Conservation (phyloP, 2,113 vertebrate species). For the Cygnus atratus region DNA sequence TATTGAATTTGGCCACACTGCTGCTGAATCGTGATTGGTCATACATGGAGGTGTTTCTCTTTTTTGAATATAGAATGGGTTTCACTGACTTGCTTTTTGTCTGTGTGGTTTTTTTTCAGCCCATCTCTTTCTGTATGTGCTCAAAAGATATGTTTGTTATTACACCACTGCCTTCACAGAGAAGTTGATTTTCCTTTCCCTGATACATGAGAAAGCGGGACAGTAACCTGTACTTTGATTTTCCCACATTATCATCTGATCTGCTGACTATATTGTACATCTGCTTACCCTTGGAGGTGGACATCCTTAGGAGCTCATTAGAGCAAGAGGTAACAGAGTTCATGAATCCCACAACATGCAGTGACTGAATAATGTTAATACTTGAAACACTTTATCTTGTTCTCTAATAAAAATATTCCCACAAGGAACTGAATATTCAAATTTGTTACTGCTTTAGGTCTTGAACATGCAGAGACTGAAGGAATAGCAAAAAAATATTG, state of each 20-base stretch:
- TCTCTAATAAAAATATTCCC: background rate
- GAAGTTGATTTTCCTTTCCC: background rate
- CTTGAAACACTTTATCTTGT: background rate
- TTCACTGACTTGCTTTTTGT: background rate
- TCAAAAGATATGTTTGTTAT: background rate
- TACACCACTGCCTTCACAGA: background rate
- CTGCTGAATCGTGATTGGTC: background rate
- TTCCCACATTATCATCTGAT: background rate
- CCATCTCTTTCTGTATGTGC: rapidly evolving
- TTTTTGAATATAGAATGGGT: background rate
- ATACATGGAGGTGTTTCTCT: background rate
- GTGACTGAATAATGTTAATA: background rate
- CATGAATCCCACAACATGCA: background rate
- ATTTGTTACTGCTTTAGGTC: background rate
- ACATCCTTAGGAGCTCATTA: background rate
- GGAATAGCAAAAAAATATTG: background rate
- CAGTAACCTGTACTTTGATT: background rate
- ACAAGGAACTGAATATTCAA: background rate
- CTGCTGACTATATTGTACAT: background rate
- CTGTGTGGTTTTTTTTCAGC: background rate
- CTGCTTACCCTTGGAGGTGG: background rate
- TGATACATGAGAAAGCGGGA: background rate
- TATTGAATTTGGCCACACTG: background rate
- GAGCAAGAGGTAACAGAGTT: background rate
- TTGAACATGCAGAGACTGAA: background rate